Conservation (phyloP, 2,113 vertebrate species). For the Tachysurus vachellii region DNA sequence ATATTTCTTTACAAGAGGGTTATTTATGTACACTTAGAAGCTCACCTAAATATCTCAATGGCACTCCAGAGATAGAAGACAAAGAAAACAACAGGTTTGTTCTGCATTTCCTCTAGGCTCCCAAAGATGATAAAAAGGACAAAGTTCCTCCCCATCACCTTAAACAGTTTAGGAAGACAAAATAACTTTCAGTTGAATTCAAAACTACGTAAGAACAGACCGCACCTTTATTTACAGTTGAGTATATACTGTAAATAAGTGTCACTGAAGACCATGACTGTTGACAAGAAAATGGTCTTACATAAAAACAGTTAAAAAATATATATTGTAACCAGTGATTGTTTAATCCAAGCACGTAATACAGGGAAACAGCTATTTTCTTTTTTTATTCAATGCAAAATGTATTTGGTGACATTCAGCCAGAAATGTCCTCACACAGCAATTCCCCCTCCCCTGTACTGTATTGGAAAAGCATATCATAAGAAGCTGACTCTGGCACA, state of each 20-base stretch:
- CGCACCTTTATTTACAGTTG: not conserved
- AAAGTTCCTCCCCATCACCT: conserved; percentile 90
- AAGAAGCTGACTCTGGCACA: not conserved
- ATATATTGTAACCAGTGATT: too few species aligned
- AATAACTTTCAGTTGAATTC: not conserved
- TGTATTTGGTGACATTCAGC: not conserved
- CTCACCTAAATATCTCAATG: conserved; percentile 87
- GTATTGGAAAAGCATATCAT: not conserved
- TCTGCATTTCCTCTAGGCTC: conserved; percentile 88
- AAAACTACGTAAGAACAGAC: not conserved
- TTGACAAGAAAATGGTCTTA: too few species aligned
- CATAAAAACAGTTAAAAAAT: too few species aligned
- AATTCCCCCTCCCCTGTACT: not conserved
- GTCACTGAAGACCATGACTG: not conserved
- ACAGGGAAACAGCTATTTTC: not conserved
- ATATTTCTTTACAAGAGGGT: not conserved
- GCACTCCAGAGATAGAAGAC: conserved; percentile 90
- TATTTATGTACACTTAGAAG: not conserved
- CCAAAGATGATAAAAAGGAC: conserved; percentile 91
- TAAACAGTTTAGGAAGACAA: conserved; percentile 29
- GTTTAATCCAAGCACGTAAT: not conserved
- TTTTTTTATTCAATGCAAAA: not conserved
- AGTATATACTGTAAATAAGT: not conserved
- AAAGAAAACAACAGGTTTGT: conserved; percentile 89
- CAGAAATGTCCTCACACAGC: not conserved